Base-by-base conservation (phyloP, 2,888 invertebrate species). In the Erannis defoliaria region DNA sequence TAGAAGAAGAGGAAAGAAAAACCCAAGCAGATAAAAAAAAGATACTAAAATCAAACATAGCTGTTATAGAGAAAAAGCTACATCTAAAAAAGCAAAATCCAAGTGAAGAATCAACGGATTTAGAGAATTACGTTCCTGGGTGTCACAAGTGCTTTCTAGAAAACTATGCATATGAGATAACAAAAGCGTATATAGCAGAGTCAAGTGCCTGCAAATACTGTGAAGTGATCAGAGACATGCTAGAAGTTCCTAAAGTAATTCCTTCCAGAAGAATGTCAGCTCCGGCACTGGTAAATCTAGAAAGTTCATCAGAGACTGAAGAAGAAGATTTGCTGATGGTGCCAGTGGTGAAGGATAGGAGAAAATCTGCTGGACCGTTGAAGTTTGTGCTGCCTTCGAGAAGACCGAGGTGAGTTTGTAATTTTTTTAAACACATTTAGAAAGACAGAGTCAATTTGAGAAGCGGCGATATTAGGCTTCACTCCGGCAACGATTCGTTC, bases 191-290 rank as follows among this genome's bases (percentile, higher is more conserved):
- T 60, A 89, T 91, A 57, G 89, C 85, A 0, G 89, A 92, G 64
- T 85, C 90, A 0, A 84, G 78, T 23, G 81, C 84, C 8, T 93
- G 93, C 75, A 93, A 93, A 74, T 93, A 89, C 66, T 93, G 93
- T 81, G 92, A 93, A 67, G 93, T 93, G 63, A 88, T 93, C 29
- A 80, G 89, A 23, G 92, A 92, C 46, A 90, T 93, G 86, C 73
- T 93, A 26, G 91, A 90, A 59, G 81, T 85, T 37, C 88, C 93
- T 4, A 89, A 88, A 64, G 73, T 74, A 46, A 70, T 83, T 9
- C 86, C 90, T 16, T 92, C 90, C 40, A 89, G 94, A 67, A 87
- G 94, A 60, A 86, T 88, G 76, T 95, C 95, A 0, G 94, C 94
- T 0, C 94, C 94, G 0, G 93, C 94, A n/a, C 76, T 94, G 31